Evolutionary conservation across 2,113 vertebrate species (phyloP).

Genomic region (Coptodon bakossiorum): DNA sequence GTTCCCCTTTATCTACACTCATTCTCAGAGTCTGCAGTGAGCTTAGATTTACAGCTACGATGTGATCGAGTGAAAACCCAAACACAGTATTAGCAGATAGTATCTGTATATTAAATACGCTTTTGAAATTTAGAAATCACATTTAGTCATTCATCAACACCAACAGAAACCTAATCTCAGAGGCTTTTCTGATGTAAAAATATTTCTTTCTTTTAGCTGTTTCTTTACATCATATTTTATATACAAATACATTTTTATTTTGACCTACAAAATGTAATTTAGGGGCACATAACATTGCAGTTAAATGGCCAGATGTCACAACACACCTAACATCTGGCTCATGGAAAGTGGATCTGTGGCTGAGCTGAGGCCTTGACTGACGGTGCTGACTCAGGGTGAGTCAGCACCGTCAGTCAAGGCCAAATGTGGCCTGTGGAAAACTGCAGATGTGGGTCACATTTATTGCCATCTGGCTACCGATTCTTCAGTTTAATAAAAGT

Average conservation of each 20-base stretch:
- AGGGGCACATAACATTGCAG: not conserved
- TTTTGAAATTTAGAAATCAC: not conserved
- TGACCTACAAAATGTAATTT: not conserved
- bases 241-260: not conserved
- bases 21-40: not conserved
- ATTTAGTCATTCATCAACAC: not conserved
- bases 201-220: not conserved
- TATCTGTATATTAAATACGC: not conserved
- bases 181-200: not conserved
- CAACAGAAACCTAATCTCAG: not conserved
- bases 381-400: not conserved
- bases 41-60: not conserved
- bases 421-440: not conserved
- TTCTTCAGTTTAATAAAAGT: not conserved
- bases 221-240: not conserved
- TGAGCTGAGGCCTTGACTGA: not conserved
- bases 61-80: not conserved
- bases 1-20: not conserved
- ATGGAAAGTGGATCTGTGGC: not conserved
- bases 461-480: not conserved
- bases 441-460: not conserved
- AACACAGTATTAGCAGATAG: not conserved
- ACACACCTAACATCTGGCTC: not conserved
- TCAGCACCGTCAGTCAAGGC: not conserved
- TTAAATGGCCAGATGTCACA: not conserved